These are phyloP conservation scores for Ips nitidus DNA, from an alignment of 1,140 invertebrate genomes.

Conservation along the genomic window DNA sequence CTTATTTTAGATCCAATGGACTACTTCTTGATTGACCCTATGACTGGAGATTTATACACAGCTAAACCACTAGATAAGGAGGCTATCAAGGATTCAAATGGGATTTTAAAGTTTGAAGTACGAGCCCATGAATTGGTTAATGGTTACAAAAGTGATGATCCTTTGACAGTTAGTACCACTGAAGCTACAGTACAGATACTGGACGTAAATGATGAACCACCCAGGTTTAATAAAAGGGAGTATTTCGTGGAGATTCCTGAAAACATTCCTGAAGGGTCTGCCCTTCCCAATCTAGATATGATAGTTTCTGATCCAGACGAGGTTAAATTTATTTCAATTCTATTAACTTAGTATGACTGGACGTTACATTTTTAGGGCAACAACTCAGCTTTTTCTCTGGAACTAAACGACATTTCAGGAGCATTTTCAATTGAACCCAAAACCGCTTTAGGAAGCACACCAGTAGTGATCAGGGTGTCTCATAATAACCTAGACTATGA, in stretches of 20 bases:
- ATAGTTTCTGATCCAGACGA: constrained; percentile 83
- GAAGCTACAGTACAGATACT: constrained; percentile 81
- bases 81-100: constrained; percentile 73
- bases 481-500: constrained; percentile 84
- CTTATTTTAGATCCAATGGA: constrained; percentile 75
- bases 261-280: constrained; percentile 78
- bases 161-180: constrained; percentile 65
- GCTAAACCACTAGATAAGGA: constrained; percentile 83
- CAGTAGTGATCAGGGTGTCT: constrained; percentile 77
- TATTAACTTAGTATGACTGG: constrained; percentile 23
- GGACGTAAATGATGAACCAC: constrained; percentile 94
- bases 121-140: constrained; percentile 75
- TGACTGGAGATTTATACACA: constrained; percentile 77
- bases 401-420: constrained; percentile 75
- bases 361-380: constrained; percentile 60
- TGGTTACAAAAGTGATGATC: constrained; percentile 67
- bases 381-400: constrained; percentile 77
- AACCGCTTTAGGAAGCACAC: constrained; percentile 74
- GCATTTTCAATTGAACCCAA: constrained; percentile 83
- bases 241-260: constrained; percentile 80
- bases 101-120: constrained; percentile 73
- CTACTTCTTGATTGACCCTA: constrained; percentile 78
- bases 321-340: constrained; percentile 56
- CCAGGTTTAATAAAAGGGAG: constrained; percentile 77
- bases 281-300: constrained; percentile 81